Percentiles rank a stretch among this genome's conserved stretches.
Evolutionary conservation across 2,113 vertebrate genomes (phyloP).

Genomic region (Albula glossodonta): DNA sequence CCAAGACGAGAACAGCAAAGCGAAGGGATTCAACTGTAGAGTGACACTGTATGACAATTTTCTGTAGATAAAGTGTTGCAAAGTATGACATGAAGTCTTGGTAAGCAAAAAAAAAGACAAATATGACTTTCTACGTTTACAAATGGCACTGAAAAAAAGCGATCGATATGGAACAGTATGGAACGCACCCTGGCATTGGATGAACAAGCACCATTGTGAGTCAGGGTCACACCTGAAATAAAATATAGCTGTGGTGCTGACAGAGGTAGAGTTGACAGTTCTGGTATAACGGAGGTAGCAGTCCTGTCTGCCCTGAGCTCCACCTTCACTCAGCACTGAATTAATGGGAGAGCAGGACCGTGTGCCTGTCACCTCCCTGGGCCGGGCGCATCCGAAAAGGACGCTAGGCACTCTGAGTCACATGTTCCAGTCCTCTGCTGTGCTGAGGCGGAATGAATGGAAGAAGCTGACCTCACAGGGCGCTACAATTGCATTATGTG

Average conservation of each 20-base stretch:
- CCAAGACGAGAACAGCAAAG: not conserved
- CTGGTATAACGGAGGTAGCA: too few relatives aligned
- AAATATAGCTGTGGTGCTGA: not conserved
- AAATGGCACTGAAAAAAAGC: not conserved
- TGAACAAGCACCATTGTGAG: too few relatives aligned
- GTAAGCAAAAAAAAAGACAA: not conserved
- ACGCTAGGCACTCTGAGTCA: not conserved
- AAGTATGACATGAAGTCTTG: not conserved
- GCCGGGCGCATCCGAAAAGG: not conserved
- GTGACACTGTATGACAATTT: not conserved
- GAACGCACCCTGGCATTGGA: too few relatives aligned
- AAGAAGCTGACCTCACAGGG: not conserved
- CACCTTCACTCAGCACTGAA: too few relatives aligned
- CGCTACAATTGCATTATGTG: slow-evolving; percentile 4
- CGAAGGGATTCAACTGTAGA: not conserved
- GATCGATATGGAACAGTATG: too few relatives aligned
- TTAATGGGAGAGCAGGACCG: not conserved
- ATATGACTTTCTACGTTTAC: not conserved
- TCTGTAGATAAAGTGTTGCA: not conserved
- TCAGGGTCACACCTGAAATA: not conserved
- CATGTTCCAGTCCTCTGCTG: not conserved
- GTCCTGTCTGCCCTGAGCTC: too few relatives aligned
- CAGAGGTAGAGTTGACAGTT: not conserved
- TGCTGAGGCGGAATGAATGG: not conserved
- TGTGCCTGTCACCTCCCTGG: not conserved